Base-by-base conservation (phyloP, 1,140 invertebrate species). In the Tenebrio molitor region DNA sequence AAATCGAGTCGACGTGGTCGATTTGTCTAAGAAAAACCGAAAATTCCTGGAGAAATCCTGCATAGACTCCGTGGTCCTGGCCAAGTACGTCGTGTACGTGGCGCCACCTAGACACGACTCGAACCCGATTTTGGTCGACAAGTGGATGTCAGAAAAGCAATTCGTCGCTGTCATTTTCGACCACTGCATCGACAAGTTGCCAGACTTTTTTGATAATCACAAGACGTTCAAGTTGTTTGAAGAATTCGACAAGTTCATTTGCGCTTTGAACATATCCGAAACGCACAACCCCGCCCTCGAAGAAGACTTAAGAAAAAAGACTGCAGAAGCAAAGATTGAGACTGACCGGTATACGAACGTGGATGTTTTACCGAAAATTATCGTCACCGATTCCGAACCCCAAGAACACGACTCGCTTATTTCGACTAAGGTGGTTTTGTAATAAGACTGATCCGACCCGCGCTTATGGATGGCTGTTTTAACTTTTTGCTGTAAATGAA, bases 381-480 rank as follows among this genome's bases (percentile, higher is more conserved):
- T 77, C 23, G 41, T 78, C 21, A 78, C 77, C 14, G 77, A 78
- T 39, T 46, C 17, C 1, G 75, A 78, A 39, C 67, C 76, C 7
- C 67, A 69, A 21, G 76, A 77, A 29, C 1, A 25, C 8, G 21
- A 58, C 7, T 58, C 50, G n/a, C 50, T 58, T 1, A 58, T 58
- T 7, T 15, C 42, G 41, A 25, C 17, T 17, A 74, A 77, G 39
- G 73, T 66, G 2, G 34, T 77, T 34, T 44, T 77, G 44, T 75
- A 72, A 69, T 17, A 73, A 67, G 23, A n/a, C 66, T 23, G 25
- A 42, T n/a, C n/a, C n/a, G n/a, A n/a, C n/a, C n/a, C n/a, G n/a
- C n/a, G n/a, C n/a, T n/a, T n/a, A n/a, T n/a, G n/a, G n/a, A n/a
- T n/a, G n/a, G n/a, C n/a, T n/a, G n/a, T n/a, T n/a, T n/a, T n/a